Percentiles rank a stretch among this genome's conserved stretches.
Conservation (phyloP, 2,113 vertebrate species). For the Brachionichthys hirsutus region DNA sequence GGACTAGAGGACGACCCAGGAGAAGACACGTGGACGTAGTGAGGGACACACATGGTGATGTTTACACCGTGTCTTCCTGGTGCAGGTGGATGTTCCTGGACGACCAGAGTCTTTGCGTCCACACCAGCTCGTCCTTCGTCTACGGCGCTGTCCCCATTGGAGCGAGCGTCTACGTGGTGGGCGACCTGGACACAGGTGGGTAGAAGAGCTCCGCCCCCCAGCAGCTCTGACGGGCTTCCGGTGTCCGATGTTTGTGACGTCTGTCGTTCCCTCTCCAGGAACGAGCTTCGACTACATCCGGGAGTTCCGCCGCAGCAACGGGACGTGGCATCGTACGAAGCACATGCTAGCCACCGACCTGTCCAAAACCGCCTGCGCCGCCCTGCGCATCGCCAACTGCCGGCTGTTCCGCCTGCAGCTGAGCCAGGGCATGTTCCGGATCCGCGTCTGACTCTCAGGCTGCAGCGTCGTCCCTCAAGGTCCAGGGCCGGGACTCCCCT, state of each 20-base stretch:
- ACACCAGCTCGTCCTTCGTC: constrained; percentile 94
- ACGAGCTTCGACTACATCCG: constrained; percentile 94
- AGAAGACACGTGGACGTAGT: too few species aligned
- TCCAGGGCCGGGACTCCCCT: too few species aligned
- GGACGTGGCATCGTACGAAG: constrained; percentile 93
- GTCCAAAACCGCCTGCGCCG: constrained; percentile 87
- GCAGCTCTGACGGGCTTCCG: background rate
- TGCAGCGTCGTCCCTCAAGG: too few species aligned
- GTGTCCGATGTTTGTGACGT: background rate
- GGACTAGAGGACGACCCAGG: too few species aligned
- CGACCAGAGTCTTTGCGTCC: constrained; percentile 93
- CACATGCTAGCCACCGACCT: constrained; percentile 88
- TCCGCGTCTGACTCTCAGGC: constrained; percentile 79
- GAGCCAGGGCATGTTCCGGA: constrained; percentile 91
- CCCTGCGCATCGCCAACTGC: constrained; percentile 94
- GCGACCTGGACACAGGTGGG: constrained; percentile 96
- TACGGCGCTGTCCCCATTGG: constrained; percentile 95
- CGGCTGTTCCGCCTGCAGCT: constrained; percentile 95
- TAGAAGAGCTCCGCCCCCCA: background rate
- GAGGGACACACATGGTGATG: too few species aligned
- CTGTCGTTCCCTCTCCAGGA: constrained; percentile 69
- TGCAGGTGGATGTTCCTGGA: constrained; percentile 95
- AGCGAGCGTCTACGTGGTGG: constrained; percentile 95
- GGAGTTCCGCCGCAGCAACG: constrained; percentile 93
- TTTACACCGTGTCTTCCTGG: too few species aligned